These are phyloP conservation scores for Zaprionus tsacasi DNA, from an alignment of 1,140 invertebrate species.

Conservation along the genomic window DNA sequence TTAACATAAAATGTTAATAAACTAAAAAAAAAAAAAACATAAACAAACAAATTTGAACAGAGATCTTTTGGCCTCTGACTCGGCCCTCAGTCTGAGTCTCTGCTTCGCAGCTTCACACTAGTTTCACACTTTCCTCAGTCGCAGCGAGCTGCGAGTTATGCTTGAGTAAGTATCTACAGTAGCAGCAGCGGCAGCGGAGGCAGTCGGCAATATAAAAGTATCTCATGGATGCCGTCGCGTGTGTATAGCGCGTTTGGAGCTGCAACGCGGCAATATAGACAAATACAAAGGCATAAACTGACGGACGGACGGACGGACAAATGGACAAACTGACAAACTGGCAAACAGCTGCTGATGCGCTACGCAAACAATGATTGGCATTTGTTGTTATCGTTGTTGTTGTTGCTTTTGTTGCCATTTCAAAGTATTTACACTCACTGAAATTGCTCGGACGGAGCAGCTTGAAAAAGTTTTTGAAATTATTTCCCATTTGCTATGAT, in stretches of 20 bases:
- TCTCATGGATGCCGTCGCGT: conserved; percentile 61
- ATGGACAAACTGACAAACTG: not conserved
- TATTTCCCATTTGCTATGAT: conserved; percentile 66
- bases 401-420: conserved; percentile 45
- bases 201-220: conserved; percentile 52
- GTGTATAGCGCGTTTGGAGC: conserved; percentile 54
- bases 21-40: conserved; percentile 41
- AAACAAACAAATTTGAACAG: conserved; percentile 49
- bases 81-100: conserved; percentile 1
- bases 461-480: conserved; percentile 70
- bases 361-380: conserved; percentile 80
- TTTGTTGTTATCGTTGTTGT: conserved; percentile 64
- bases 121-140: conserved; percentile 61
- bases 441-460: conserved; percentile 53
- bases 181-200: conserved; percentile 12
- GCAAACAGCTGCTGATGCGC: conserved; percentile 73
- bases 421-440: conserved; percentile 72
- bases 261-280: conserved; percentile 45
- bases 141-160: conserved; percentile 32
- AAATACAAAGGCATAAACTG: not conserved
- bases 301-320: conserved; percentile 19
- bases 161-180: conserved; percentile 37
- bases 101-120: conserved; percentile 54
- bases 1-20: conserved; percentile 13
- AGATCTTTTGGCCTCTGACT: not conserved